These are phyloP conservation scores for Echinometra lucunter DNA, from an alignment of 53 echinoderm and acorn worm genomes.

Conservation along the genomic window DNA sequence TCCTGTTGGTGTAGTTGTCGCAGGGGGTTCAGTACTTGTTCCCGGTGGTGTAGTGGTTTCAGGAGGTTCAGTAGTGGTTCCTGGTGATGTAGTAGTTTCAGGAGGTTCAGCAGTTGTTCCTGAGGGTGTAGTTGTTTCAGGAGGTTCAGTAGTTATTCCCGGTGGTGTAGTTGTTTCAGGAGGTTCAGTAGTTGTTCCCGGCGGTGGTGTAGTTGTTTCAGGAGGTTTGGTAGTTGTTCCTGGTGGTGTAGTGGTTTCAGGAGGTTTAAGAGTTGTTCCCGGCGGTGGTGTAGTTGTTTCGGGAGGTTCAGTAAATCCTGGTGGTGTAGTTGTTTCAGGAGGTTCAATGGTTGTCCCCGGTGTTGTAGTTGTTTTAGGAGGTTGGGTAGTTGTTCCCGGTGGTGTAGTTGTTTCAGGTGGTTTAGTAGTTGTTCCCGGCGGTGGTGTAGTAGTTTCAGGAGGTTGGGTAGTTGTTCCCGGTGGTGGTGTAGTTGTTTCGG, in stretches of 20 bases:
- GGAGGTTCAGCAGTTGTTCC: neutral
- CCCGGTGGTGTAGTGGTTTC: constrained; percentile 3
- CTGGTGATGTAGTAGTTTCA: neutral
- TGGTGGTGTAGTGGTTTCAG: neutral
- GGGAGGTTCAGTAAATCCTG: constrained; percentile 11
- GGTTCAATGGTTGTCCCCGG: constrained; percentile 17
- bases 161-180: neutral
- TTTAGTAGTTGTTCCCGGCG: neutral
- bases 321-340: constrained; percentile 47
- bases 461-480: constrained; percentile 32
- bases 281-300: neutral
- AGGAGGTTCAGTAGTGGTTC: constrained; percentile 14
- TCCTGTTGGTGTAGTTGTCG: constrained; percentile 7
- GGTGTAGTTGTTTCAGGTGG: constrained; percentile 9
- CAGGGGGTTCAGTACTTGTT: neutral
- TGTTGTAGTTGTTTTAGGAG: neutral
- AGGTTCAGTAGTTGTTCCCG: neutral
- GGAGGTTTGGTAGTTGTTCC: neutral
- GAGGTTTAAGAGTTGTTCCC: neutral
- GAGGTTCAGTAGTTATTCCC: neutral
- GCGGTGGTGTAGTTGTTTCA: neutral
- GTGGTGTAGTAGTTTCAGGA: neutral
- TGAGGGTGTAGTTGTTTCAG: neutral
- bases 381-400: too few relatives aligned
- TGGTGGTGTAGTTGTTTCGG: neutral